Evolutionary conservation across 23 tunicate genomes (phyloP).

Genomic region (Ascidia mentula): DNA sequence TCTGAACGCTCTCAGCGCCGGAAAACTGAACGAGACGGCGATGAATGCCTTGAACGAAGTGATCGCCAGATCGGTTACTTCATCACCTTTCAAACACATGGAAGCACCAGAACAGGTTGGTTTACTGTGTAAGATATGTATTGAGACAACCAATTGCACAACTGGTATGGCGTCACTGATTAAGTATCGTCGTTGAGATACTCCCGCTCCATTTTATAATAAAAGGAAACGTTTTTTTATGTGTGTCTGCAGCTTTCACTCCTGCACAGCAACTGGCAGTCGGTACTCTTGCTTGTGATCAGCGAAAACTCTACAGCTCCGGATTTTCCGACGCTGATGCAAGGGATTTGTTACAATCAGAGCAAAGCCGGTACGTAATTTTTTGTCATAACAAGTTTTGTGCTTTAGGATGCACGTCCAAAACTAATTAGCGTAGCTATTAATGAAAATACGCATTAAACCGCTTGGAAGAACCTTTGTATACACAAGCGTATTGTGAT

Average conservation of each 20-base stretch:
- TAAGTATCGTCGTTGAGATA: no score
- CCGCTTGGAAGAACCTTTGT: no score
- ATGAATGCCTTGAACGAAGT: not conserved
- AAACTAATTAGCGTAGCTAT: no score
- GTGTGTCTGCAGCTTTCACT: conserved; percentile 12
- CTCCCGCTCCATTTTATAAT: no score
- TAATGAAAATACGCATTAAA: no score
- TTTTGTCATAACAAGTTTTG: no score
- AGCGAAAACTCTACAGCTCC: not conserved
- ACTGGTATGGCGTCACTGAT: no score
- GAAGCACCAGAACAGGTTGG: conserved; percentile 1
- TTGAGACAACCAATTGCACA: no score
- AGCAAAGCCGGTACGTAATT: not conserved
- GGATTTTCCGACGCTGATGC: conserved; percentile 9
- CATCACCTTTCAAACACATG: not conserved
- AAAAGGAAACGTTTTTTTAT: not conserved
- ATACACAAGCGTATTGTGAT: no score
- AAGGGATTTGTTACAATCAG: not conserved
- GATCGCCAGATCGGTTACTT: not conserved
- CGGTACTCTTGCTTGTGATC: not conserved
- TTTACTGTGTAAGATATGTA: no score
- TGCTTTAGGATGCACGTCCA: no score
- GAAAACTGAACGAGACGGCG: conserved; percentile 3
- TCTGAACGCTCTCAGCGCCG: conserved; percentile 1
- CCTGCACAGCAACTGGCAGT: not conserved